These are phyloP conservation scores for Ophioninae sp. DNA, from an alignment of 2,888 invertebrate species.

Conservation along the genomic window DNA sequence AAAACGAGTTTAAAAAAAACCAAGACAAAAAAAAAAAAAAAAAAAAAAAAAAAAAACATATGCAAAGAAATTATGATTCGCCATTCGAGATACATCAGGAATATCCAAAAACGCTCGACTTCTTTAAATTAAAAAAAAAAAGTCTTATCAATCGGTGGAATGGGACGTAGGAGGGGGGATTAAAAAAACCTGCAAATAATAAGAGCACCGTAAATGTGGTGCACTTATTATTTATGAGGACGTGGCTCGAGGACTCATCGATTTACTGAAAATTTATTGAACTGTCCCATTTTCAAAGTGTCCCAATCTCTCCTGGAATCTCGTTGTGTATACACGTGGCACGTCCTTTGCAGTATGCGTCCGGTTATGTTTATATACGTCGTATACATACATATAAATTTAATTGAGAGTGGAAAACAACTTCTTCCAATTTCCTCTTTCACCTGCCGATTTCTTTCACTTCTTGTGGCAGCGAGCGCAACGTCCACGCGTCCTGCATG, in stretches of 20 bases:
- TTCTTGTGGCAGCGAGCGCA: conserved; percentile 16
- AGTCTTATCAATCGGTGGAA: neutral
- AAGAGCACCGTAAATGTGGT: neutral
- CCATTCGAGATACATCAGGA: neutral
- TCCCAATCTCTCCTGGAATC: conserved; percentile 17
- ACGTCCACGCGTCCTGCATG: conserved; percentile 42
- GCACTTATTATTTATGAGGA: neutral
- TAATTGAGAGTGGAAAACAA: conserved; percentile 41
- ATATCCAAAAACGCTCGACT: neutral
- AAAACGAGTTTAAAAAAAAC: too few relatives aligned
- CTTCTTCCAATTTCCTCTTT: conserved; percentile 40
- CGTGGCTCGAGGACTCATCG: neutral
- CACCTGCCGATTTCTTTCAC: conserved; percentile 61
- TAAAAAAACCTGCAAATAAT: neutral
- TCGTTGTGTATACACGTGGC: neutral
- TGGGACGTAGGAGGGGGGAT: neutral
- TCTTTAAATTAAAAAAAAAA: neutral
- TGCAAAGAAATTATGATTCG: neutral
- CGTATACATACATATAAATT: conserved; percentile 11
- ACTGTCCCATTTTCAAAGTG: conserved; percentile 1
- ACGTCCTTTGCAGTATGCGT: too few relatives aligned
- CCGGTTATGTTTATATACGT: neutral
- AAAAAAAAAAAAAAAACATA: neutral
- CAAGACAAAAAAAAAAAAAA: too few relatives aligned
- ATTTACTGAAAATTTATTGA: conserved; percentile 24